These are phyloP conservation scores for Chunga burmeisteri DNA, from an alignment of 2,113 vertebrate genomes.

Conservation along the genomic window DNA sequence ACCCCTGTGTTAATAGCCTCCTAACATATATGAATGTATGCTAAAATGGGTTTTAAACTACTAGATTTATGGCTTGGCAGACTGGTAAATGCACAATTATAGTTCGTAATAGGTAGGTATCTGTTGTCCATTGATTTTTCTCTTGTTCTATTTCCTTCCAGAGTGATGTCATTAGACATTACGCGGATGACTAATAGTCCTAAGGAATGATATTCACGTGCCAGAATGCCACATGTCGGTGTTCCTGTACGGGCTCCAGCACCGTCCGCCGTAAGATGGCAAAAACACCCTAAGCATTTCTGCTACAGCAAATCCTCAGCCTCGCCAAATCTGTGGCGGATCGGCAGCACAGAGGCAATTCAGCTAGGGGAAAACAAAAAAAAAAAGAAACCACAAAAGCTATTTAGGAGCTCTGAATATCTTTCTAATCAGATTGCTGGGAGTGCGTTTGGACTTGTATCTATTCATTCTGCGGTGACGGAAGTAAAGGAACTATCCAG, in stretches of 20 bases:
- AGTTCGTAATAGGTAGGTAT: slow-evolving; percentile 69
- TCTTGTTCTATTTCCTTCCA: slow-evolving; percentile 64
- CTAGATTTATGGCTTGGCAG: slow-evolving; percentile 65
- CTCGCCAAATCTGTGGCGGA: neutral
- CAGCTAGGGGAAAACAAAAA: neutral
- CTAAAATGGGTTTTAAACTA: slow-evolving; percentile 63
- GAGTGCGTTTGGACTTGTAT: slow-evolving; percentile 62
- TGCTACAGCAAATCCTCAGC: neutral
- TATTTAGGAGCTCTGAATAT: slow-evolving; percentile 44
- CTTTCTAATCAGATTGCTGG: slow-evolving; percentile 53
- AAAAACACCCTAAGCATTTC: neutral
- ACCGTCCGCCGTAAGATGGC: neutral
- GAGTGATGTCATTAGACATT: slow-evolving; percentile 65
- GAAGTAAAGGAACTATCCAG: slow-evolving; percentile 69
- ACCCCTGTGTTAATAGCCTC: slow-evolving; percentile 50
- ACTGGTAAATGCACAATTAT: slow-evolving; percentile 64
- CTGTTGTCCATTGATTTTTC: slow-evolving; percentile 67
- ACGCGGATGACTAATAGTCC: slow-evolving; percentile 38
- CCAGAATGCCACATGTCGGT: slow-evolving; percentile 13
- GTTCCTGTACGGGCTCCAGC: neutral
- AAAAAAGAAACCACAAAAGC: slow-evolving; percentile 47
- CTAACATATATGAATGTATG: slow-evolving; percentile 64
- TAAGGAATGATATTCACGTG: slow-evolving; percentile 44
- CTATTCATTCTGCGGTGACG: slow-evolving; percentile 65
- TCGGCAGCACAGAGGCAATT: neutral